Conservation (phyloP, 2,888 invertebrate genomes). For the Ochlodes sylvanus region DNA sequence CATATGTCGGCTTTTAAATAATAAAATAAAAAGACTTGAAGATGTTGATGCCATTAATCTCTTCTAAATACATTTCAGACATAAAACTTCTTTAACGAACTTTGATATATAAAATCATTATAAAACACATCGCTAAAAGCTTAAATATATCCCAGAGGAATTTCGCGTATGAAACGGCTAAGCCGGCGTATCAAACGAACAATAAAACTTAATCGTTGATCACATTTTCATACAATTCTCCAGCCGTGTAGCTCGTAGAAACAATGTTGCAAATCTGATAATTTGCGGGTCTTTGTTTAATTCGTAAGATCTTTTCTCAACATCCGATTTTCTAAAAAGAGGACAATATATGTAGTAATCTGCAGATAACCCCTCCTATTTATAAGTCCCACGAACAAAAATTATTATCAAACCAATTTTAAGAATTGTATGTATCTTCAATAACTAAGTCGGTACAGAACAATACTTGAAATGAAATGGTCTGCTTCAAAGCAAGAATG, state of each 20-base stretch:
- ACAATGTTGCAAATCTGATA: constrained; percentile 38
- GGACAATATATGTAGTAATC: constrained; percentile 10
- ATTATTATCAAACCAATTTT: no score
- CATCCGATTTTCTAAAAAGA: constrained; percentile 20
- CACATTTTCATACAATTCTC: constrained; percentile 35
- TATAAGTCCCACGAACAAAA: no score
- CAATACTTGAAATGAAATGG: no score
- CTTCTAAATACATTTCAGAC: no score
- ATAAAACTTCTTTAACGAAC: no score
- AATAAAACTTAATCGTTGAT: constrained; percentile 35
- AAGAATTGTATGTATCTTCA: no score
- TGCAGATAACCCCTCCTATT: neutral
- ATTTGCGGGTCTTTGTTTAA: constrained; percentile 36
- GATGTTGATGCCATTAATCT: no score
- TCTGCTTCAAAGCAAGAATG: no score
- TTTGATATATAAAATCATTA: no score
- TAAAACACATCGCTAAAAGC: neutral
- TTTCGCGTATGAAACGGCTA: neutral
- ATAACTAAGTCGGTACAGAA: no score
- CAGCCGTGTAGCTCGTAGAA: constrained; percentile 15
- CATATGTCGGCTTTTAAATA: no score
- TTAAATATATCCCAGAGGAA: neutral
- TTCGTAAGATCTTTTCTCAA: constrained; percentile 30
- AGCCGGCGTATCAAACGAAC: constrained; percentile 18
- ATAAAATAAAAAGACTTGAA: no score